These are phyloP conservation scores for Remorina albescens DNA, from an alignment of 2,797 vertebrate species.

Conservation along the genomic window DNA sequence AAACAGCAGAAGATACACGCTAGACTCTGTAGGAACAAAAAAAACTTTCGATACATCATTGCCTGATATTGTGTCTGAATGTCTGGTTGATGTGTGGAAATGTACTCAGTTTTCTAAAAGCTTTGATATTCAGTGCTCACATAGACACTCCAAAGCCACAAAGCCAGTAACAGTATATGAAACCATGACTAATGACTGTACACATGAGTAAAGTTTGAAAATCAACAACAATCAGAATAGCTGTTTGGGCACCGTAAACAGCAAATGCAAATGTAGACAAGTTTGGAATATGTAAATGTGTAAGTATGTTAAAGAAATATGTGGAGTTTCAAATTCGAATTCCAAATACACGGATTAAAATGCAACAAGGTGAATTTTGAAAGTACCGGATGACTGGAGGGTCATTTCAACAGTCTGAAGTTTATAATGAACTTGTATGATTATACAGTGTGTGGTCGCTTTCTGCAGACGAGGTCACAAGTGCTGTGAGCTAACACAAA, in stretches of 20 bases:
- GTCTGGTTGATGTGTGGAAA: conserved; percentile 60
- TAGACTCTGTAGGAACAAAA: conserved; percentile 15
- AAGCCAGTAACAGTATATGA: conserved; percentile 79
- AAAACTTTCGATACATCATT: conserved; percentile 9
- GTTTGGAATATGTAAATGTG: conserved; percentile 55
- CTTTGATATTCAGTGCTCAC: conserved; percentile 77
- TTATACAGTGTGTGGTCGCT: conserved; percentile 53
- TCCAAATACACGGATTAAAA: conserved; percentile 46
- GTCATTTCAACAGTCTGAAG: conserved; percentile 43
- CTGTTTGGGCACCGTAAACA: conserved; percentile 41
- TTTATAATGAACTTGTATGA: conserved; percentile 42
- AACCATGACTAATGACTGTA: conserved; percentile 87
- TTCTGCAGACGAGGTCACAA: conserved; percentile 47
- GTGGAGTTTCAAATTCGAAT: conserved; percentile 44
- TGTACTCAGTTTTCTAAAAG: conserved; percentile 65
- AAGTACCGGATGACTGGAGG: conserved; percentile 35
- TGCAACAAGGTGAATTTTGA: background rate
- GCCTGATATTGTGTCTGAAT: conserved; percentile 37
- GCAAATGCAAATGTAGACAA: conserved; percentile 15
- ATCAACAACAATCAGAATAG: conserved; percentile 63
- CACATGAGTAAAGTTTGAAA: conserved; percentile 74
- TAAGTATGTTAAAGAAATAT: conserved; percentile 22
- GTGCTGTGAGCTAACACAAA: conserved; percentile 29
- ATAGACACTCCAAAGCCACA: conserved; percentile 80
- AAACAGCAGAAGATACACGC: background rate